Base-by-base conservation (phyloP, 2,797 vertebrate genomes). In the Hydrocynus forskahlii region DNA sequence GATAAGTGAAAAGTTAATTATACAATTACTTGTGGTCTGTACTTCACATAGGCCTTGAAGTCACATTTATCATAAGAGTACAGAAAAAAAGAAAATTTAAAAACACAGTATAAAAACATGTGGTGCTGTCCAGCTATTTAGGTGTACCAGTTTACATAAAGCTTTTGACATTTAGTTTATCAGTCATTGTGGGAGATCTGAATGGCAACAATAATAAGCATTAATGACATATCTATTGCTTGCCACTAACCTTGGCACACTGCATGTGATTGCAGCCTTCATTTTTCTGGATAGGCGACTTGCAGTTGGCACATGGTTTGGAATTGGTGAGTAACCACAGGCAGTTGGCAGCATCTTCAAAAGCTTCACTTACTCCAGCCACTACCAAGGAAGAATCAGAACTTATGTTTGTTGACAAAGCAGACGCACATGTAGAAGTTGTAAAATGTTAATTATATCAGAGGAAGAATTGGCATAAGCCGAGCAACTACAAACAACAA, bases 261-360 rank as follows among this genome's bases (percentile, higher is more conserved):
- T 99, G 97, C 97, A 99, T 99, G 91, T 99, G 98, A 91, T 99
- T 99, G 91, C 98, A 99, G 85, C 98, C 98, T 87, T 99, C 98
- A 0, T 99, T 99, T 93, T 99, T 99, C 94, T 99, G 98, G 87
- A 99, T 99, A 0, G 98, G 97, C 80, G 98, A 99, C 90, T 98
- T 99, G 94, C 98, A 99, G 85, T 96, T 99, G 90, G 97, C 96
- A 64, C 98, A 99, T 5, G 97, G 93, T 89, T 99, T 99, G 78
- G 97, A 96, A 93, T 99, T 99, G 0, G 95, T 95, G 81, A 99
- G 95, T 86, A 99, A 90, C 98, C 98, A 99, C 82, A 99, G 92
- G 89, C 98, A 98, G 91, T 99, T 99, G 92, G 98, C 98, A 83
- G 97, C 98, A 66, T 99, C 98, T 89, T 99, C 98, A 40, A 96